Conservation (phyloP, 2,113 vertebrate species). For the Megaceryle torquata region DNA sequence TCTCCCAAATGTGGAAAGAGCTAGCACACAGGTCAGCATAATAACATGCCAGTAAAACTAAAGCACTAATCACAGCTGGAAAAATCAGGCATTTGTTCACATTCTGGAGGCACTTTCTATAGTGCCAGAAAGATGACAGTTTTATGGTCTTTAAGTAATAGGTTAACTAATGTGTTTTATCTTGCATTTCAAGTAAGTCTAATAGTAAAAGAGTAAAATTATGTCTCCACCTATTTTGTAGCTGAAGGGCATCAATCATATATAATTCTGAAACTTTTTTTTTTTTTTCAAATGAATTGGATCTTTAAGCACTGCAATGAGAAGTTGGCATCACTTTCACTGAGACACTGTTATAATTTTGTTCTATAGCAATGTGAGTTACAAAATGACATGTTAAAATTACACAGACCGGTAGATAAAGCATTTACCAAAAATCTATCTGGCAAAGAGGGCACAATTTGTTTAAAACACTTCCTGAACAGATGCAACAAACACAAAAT, state of each 20-base stretch:
- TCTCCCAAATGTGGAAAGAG: neutral
- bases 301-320: conserved; percentile 17
- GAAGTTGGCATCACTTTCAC: conserved; percentile 9
- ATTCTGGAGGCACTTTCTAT: conserved; percentile 32
- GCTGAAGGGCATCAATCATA: conserved; percentile 31
- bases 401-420: conserved; percentile 5
- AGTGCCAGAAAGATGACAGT: conserved; percentile 22
- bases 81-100: conserved; percentile 43
- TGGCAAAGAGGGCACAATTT: neutral
- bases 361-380: neutral
- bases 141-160: conserved; percentile 50
- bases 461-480: neutral
- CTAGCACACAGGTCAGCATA: neutral
- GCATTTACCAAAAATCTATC: neutral
- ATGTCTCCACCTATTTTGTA: conserved; percentile 1
- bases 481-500: neutral
- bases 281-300: conserved; percentile 24
- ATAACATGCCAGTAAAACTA: conserved; percentile 46
- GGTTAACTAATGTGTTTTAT: conserved; percentile 37
- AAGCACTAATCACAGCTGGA: conserved; percentile 49
- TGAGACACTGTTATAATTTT: neutral
- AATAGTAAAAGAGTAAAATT: conserved; percentile 27
- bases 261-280: neutral
- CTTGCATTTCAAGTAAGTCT: conserved; percentile 48
- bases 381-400: conserved; percentile 43